Evolutionary conservation across 2,888 invertebrate species (phyloP), one percentile per base, ranked within the genome.

Genomic region (Hydropsyche betteni): DNA sequence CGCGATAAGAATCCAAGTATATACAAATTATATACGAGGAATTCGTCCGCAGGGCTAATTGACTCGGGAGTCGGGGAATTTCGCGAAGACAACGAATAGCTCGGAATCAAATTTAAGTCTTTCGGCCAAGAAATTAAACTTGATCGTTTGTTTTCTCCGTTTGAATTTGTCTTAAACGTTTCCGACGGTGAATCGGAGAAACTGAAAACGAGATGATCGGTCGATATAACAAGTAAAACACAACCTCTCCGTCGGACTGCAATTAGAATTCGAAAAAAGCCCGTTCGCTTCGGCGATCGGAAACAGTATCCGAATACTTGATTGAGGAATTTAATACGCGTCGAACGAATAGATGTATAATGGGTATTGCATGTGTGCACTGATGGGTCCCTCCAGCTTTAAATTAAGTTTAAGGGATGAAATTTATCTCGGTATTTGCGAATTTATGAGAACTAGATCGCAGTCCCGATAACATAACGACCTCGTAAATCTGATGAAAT

Each of bases 361-460:
- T 58, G 33, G 64, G 33, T 33, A 61, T 33, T 33, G 61, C 24
- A 24, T 24, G 24, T 10, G 61, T 64, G 34, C 36, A 34, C 64
- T 24, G n/a, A 34, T 36, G 64, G 33, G 64, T 64, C n/a, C 64
- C 44, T 24, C 44, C 44, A 44, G 36, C 64, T 36, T 64, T 64
- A 64, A 64, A 64, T 64, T 64, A 64, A 64, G 64, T 64, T 64
- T 64, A 36, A 64, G 64, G 36, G 64, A n/a, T 36, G 64, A 64
- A 64, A 64, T 64, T 64, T 64, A 64, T 64, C 64, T 36, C 64
- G 64, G 64, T 64, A 64, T 64, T 64, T 64, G 64, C 36, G 64
- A 64, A 64, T 64, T 64, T 64, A 64, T 64, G 64, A 64, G 64
- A 36, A 64, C 64, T 36, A 64, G 64, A 64, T 64, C 64, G 64